phyloP scores from a whole-genome alignment of 2,113 vertebrate genomes.

The Hemicordylus capensis region DNA sequence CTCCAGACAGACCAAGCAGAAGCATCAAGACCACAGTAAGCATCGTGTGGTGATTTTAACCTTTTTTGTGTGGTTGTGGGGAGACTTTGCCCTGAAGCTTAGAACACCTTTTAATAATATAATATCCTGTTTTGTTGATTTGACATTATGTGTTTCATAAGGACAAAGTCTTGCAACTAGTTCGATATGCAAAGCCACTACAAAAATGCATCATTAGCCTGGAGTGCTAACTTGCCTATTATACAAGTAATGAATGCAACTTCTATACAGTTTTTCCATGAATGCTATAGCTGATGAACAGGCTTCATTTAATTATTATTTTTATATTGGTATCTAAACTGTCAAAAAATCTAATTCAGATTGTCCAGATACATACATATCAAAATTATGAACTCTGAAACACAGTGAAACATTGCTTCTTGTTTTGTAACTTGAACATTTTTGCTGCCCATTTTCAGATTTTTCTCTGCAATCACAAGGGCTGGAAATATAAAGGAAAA shows the following conservation, averaged over 20 bases:
- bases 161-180: background rate
- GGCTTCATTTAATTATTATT: too few species aligned
- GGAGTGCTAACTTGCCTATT: background rate
- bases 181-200: background rate
- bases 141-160: background rate
- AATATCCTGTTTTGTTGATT: conserved; percentile 5
- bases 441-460: background rate
- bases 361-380: background rate
- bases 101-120: background rate
- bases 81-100: background rate
- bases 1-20: conserved; percentile 98
- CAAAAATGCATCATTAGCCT: too few species aligned
- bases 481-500: background rate
- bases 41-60: background rate
- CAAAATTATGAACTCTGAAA: background rate
- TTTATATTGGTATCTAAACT: too few species aligned
- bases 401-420: background rate
- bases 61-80: background rate
- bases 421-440: background rate
- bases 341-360: too few species aligned
- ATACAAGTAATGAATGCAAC: background rate
- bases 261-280: background rate
- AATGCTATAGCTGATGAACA: too few species aligned
- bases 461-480: background rate
- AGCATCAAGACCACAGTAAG: conserved; percentile 97